Conservation (phyloP, 2,888 invertebrate species). For the Archips crataeganus region DNA sequence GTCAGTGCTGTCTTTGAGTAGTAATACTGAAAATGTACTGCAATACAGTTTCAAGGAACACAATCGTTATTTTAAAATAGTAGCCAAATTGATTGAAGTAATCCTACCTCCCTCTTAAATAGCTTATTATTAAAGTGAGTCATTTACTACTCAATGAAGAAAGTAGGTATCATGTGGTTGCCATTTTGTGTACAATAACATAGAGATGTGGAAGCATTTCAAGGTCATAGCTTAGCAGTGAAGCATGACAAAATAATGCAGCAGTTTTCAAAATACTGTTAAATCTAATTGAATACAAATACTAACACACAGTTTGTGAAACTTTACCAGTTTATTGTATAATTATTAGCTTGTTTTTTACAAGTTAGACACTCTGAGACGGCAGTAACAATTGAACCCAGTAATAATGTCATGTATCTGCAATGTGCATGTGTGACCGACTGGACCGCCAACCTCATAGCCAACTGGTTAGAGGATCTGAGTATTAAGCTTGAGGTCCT, state of each 20-base stretch:
- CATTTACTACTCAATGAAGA: not conserved
- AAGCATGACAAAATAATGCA: constrained; percentile 4
- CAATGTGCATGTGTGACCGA: too few relatives aligned
- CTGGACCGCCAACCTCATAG: too few relatives aligned
- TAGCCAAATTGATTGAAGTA: not conserved
- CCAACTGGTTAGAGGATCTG: too few relatives aligned
- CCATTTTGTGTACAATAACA: not conserved
- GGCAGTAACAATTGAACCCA: not conserved
- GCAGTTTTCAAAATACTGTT: not conserved
- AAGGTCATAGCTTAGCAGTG: not conserved
- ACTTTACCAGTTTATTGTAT: not conserved
- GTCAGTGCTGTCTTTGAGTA: not conserved
- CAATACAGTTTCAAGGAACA: not conserved
- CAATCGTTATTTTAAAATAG: not conserved
- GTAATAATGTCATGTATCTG: not conserved
- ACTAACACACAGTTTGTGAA: not conserved
- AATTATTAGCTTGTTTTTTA: not conserved
- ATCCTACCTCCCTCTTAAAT: not conserved
- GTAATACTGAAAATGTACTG: not conserved
- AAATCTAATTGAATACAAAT: constrained; percentile 1
- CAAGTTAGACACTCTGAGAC: not conserved
- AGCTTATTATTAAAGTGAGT: not conserved
- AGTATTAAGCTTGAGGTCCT: too few relatives aligned
- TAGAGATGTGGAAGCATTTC: not conserved
- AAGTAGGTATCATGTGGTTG: not conserved